Evolutionary conservation across 2,888 invertebrate genomes (phyloP), one percentile per base, ranked within the genome.

Genomic region (Erebia palarica): DNA sequence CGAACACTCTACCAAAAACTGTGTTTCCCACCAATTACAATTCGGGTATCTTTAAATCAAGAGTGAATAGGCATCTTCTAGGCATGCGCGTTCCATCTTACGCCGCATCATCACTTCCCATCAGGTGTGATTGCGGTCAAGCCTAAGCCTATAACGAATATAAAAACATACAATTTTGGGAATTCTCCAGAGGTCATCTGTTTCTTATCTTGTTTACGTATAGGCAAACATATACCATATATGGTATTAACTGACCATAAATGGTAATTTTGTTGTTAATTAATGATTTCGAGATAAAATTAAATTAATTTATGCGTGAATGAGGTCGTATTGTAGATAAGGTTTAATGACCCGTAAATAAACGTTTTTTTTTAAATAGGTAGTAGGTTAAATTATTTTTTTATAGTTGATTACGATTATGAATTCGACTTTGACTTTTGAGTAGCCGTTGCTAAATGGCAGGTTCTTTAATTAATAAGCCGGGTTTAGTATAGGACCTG

Each of bases 261-360:
- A 36, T 36, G 36, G 36, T 5, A 14, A 47, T 61, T 61, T 42
- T 60, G 14, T 11, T 42, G 27, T 42, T 42, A 27, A 60, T 57
- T 57, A 21, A 60, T 14, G 63, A 63, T 63, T 63, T 47, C 18
- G 18, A 21, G 63, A 49, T 63, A 63, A 63, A 47, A 49, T 63
- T 49, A 63, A 13, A 1, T 18, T 63, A 63, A 63, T 63, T 63
- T 63, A 63, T 63, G 49, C 63, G 21, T 1, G 9, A 49, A 21
- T 21, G 49, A 7, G 0, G 21, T 21, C 21, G 8, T 58, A 27
- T 27, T 1, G 27, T 58, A 27, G 21, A 27, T 58, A 58, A 21
- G 21, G 18, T 21, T 47, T 4, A 47, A 7, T 63, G 63, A 63
- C 47, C 21, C 27, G 14, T 58, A 58, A 27, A 58, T 58, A 58